Evolutionary conservation across 2,113 vertebrate species (phyloP).

Genomic region (Hippotragus niger): DNA sequence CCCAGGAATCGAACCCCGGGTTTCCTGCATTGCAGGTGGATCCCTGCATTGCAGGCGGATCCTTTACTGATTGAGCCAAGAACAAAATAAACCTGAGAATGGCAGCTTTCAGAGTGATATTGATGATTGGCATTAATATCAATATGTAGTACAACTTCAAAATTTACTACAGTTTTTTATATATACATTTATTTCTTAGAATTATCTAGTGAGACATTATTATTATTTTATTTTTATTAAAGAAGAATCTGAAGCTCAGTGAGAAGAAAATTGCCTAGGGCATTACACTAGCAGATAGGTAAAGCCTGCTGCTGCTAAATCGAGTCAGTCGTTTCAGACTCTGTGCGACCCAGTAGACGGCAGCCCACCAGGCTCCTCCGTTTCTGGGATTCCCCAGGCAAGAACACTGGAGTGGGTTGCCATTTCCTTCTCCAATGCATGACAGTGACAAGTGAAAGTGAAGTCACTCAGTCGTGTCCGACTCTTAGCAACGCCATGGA

Average conservation of each 20-base stretch:
- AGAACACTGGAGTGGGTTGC: too few species aligned
- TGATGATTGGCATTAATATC: not conserved
- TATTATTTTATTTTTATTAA: not conserved
- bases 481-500: too few species aligned
- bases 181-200: not conserved
- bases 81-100: not conserved
- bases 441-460: too few species aligned
- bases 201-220: not conserved
- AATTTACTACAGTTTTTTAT: not conserved
- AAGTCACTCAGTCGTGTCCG: too few species aligned
- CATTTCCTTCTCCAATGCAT: too few species aligned
- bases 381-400: too few species aligned
- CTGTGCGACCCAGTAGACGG: too few species aligned
- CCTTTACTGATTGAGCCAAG: not conserved
- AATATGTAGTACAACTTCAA: not conserved
- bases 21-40: not conserved
- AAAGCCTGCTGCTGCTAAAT: not conserved
- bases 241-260: not conserved
- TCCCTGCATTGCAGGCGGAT: not conserved
- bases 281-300: not conserved
- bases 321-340: fast-evolving
- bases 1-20: fast-evolving
- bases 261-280: not conserved
- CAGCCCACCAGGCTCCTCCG: too few species aligned
- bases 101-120: not conserved